phyloP scores from a whole-genome alignment of 2,113 vertebrate genomes.

The Colossoma macropomum region DNA sequence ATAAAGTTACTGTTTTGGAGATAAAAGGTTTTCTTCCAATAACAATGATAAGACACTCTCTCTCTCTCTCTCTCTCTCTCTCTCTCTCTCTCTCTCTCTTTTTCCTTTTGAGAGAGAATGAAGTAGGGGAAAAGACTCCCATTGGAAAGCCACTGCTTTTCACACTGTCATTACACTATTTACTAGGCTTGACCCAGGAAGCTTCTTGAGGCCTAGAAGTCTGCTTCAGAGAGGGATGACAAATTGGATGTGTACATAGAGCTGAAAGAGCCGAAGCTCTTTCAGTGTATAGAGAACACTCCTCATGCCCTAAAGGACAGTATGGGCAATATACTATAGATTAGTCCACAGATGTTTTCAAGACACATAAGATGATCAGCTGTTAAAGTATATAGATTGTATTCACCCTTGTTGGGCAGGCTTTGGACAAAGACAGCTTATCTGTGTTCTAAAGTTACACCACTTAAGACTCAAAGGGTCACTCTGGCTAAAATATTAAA shows the following conservation, averaged over 20 bases:
- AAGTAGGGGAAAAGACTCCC: constrained; percentile 9
- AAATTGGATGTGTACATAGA: constrained; percentile 65
- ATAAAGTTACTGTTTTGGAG: no score
- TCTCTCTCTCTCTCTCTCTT: no score
- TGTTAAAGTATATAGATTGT: not conserved
- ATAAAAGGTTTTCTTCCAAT: no score
- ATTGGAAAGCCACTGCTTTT: constrained; percentile 62
- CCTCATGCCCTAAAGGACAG: not conserved
- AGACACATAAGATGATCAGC: not conserved
- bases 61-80: no score
- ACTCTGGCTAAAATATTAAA: no score
- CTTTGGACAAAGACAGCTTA: no score
- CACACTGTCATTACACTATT: constrained; percentile 70
- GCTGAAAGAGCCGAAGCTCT: constrained; percentile 45
- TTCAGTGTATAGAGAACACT: not conserved
- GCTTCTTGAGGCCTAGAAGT: constrained; percentile 55
- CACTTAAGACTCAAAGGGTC: no score
- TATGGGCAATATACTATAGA: not conserved
- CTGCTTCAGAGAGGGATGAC: constrained; percentile 60
- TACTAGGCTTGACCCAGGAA: constrained; percentile 65
- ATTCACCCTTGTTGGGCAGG: not conserved
- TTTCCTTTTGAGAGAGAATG: not conserved
- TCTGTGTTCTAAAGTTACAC: no score
- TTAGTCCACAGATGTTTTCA: not conserved
- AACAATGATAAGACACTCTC: not conserved